Conservation (phyloP, 2,888 invertebrate genomes). For the Agrochola litura region DNA sequence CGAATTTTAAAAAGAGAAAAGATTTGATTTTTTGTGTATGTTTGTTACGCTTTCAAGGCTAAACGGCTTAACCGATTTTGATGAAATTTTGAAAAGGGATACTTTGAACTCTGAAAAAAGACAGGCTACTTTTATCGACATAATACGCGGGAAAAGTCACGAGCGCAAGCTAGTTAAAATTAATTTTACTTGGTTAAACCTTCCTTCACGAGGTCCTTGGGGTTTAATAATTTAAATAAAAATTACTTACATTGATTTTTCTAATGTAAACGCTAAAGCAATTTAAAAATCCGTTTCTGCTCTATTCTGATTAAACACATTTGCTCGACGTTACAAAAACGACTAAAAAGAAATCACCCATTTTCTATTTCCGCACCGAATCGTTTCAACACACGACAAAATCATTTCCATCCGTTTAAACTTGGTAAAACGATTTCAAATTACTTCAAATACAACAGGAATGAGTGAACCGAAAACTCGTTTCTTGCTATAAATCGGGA, state of each 20-base stretch:
- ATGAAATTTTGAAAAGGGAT: too few relatives aligned
- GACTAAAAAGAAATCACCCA: conserved; percentile 34
- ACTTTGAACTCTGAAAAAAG: too few relatives aligned
- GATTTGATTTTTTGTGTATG: too few relatives aligned
- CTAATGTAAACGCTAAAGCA: neutral
- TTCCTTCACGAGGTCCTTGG: neutral
- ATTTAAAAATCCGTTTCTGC: conserved; percentile 16
- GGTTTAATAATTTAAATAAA: neutral
- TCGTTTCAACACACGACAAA: conserved; percentile 62
- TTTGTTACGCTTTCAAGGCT: too few relatives aligned
- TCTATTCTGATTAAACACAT: conserved; percentile 27
- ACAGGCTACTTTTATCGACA: too few relatives aligned
- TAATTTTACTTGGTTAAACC: neutral
- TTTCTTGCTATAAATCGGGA: conserved; percentile 73
- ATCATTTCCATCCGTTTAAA: conserved; percentile 67
- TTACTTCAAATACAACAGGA: conserved; percentile 68
- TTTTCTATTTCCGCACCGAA: conserved; percentile 73
- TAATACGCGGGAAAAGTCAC: too few relatives aligned
- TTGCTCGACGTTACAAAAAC: conserved; percentile 22
- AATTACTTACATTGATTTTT: neutral
- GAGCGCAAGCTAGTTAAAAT: neutral
- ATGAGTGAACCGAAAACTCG: conserved; percentile 64
- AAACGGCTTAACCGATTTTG: too few relatives aligned
- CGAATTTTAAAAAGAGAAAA: too few relatives aligned
- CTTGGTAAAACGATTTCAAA: conserved; percentile 63